Conservation (phyloP, 2,888 invertebrate species). For the Fragum fragum region DNA sequence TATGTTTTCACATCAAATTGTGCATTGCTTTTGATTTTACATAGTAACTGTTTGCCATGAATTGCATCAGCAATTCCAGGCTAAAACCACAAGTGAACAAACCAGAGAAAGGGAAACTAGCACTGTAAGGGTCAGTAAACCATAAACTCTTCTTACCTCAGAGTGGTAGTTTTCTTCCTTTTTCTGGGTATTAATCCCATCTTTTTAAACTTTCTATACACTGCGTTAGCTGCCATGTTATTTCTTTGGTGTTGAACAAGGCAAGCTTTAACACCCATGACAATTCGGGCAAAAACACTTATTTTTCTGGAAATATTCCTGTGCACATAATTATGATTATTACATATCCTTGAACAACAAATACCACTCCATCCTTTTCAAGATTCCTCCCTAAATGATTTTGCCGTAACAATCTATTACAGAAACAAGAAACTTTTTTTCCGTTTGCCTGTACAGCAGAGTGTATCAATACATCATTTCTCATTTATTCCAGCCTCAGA, state of each 20-base stretch:
- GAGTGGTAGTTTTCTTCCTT: slow-evolving; percentile 59
- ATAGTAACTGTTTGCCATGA: too few species aligned
- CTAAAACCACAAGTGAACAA: too few species aligned
- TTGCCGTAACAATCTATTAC: slow-evolving; percentile 14
- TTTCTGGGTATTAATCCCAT: slow-evolving; percentile 72
- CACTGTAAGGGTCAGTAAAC: too few species aligned
- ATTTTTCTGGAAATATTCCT: slow-evolving; percentile 30
- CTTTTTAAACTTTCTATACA: slow-evolving; percentile 74
- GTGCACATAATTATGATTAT: slow-evolving; percentile 18
- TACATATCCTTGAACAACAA: slow-evolving; percentile 44
- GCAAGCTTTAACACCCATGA: slow-evolving; percentile 63
- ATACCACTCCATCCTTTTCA: slow-evolving; percentile 5
- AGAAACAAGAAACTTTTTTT: slow-evolving; percentile 21
- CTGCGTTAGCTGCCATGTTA: slow-evolving; percentile 71
- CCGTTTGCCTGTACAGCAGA: slow-evolving; percentile 1
- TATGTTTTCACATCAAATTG: too few species aligned
- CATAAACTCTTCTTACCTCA: background rate
- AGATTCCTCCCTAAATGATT: slow-evolving; percentile 28
- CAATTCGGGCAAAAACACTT: slow-evolving; percentile 43
- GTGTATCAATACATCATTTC: slow-evolving; percentile 34
- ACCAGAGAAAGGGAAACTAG: too few species aligned
- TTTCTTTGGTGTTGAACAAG: slow-evolving; percentile 48
- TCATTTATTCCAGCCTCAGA: slow-evolving; percentile 23
- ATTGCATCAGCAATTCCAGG: too few species aligned
- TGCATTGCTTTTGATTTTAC: too few species aligned